A percentile compares a stretch with the other conserved stretches of the same genome.
These are phyloP conservation scores for Ephialtes manifestator DNA, from an alignment of 2,888 invertebrate species.

Conservation along the genomic window DNA sequence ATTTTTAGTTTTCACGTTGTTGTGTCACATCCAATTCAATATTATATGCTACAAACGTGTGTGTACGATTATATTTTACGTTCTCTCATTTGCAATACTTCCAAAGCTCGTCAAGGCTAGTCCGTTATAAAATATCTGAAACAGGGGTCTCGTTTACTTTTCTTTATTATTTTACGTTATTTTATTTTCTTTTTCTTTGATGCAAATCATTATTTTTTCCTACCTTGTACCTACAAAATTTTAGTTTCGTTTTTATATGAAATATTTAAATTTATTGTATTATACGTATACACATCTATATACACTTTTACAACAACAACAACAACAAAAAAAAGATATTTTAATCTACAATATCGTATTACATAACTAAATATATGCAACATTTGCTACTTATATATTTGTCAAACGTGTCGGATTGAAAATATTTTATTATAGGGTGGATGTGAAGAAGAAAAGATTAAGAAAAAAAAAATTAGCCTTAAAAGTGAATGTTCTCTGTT, in stretches of 20 bases:
- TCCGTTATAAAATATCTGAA: constrained; percentile 72
- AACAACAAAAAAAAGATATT: constrained; percentile 75
- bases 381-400: constrained; percentile 83
- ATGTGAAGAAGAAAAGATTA: constrained; percentile 54
- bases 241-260: constrained; percentile 83
- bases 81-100: constrained; percentile 71
- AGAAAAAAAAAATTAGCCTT: constrained; percentile 74
- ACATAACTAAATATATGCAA: constrained; percentile 80
- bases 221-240: constrained; percentile 83
- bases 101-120: constrained; percentile 84
- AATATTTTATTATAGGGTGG: constrained; percentile 83
- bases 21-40: constrained; percentile 41
- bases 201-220: constrained; percentile 75
- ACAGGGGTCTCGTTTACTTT: constrained; percentile 67
- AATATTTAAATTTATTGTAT: constrained; percentile 83
- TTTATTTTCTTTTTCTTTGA: constrained; percentile 68
- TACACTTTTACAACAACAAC: constrained; percentile 82
- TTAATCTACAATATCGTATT: constrained; percentile 82
- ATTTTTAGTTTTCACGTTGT: constrained; percentile 54
- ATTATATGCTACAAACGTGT: constrained; percentile 69
- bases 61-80: constrained; percentile 57
- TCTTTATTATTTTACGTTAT: constrained; percentile 64
- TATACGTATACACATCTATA: constrained; percentile 84
- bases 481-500: constrained; percentile 74
- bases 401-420: constrained; percentile 80